A percentile compares a stretch with the other conserved stretches of the same genome.
Conservation (phyloP, 2,888 invertebrate genomes). For the Copidosoma aretas region DNA sequence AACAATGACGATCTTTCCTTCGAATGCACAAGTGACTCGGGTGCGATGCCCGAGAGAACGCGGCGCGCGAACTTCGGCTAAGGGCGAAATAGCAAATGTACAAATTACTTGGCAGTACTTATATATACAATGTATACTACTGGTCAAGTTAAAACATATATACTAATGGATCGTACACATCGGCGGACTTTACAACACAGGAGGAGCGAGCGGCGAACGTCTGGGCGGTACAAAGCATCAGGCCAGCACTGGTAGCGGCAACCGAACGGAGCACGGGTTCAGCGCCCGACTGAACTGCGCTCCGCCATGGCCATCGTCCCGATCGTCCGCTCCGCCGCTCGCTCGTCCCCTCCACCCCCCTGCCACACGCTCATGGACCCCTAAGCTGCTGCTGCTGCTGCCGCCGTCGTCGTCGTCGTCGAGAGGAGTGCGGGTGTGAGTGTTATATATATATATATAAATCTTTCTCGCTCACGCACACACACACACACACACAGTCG, state of each 20-base stretch:
- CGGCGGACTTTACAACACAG: too few species aligned
- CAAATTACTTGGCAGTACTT: too few species aligned
- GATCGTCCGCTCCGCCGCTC: slow-evolving; percentile 45
- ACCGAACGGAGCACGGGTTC: slow-evolving; percentile 60
- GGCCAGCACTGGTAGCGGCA: slow-evolving; percentile 7
- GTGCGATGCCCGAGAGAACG: too few species aligned
- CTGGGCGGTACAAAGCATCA: too few species aligned
- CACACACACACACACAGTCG: slow-evolving; percentile 5
- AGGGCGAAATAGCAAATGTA: too few species aligned
- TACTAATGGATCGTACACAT: too few species aligned
- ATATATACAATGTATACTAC: too few species aligned
- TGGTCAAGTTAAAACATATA: too few species aligned
- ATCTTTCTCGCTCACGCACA: background rate
- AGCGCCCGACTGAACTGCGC: slow-evolving; percentile 61
- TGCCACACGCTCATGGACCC: slow-evolving; percentile 55
- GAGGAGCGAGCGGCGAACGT: background rate
- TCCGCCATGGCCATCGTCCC: slow-evolving; percentile 58
- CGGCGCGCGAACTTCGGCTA: too few species aligned
- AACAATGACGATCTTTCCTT: too few species aligned
- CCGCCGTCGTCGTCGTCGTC: slow-evolving; percentile 10
- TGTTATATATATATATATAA: too few species aligned
- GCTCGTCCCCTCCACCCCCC: slow-evolving; percentile 44
- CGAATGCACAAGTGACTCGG: too few species aligned
- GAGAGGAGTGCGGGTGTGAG: background rate
- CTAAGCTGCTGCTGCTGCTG: slow-evolving; percentile 47